A percentile compares a stretch with the other conserved stretches of the same genome.
Evolutionary conservation across 2,888 invertebrate genomes (phyloP).

Genomic region (Parnassius apollo): DNA sequence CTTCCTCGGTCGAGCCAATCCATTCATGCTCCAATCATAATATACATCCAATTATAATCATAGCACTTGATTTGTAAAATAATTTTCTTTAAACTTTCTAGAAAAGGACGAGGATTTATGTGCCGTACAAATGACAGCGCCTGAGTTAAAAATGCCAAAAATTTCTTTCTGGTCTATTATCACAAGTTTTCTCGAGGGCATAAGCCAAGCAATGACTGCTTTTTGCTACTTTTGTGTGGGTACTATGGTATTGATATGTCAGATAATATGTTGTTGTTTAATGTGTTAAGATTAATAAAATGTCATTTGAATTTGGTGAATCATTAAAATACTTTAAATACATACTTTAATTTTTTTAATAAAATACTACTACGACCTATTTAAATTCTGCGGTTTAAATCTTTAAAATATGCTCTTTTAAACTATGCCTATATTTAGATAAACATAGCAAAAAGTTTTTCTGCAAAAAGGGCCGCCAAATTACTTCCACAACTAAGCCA

Average conservation of each 20-base stretch:
- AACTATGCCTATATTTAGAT: no score
- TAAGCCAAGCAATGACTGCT: neutral
- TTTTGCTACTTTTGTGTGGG: conserved; percentile 3
- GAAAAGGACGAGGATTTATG: neutral
- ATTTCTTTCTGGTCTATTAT: neutral
- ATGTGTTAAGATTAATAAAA: neutral
- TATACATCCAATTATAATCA: no score
- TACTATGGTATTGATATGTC: neutral
- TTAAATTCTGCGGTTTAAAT: no score
- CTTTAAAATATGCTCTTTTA: no score
- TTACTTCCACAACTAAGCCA: no score
- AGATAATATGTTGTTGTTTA: neutral
- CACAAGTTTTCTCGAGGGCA: neutral
- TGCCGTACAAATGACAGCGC: neutral
- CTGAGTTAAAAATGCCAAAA: conserved; percentile 1
- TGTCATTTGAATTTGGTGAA: neutral
- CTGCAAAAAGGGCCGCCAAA: no score
- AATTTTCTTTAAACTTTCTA: neutral
- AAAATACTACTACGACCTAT: no score
- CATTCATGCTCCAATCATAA: no score
- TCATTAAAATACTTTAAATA: neutral
- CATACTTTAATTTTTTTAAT: neutral
- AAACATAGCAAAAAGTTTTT: no score
- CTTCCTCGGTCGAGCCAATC: no score
- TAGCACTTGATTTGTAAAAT: no score